These are phyloP conservation scores for Atrina japonica DNA, from an alignment of 2,888 invertebrate genomes.

Conservation along the genomic window DNA sequence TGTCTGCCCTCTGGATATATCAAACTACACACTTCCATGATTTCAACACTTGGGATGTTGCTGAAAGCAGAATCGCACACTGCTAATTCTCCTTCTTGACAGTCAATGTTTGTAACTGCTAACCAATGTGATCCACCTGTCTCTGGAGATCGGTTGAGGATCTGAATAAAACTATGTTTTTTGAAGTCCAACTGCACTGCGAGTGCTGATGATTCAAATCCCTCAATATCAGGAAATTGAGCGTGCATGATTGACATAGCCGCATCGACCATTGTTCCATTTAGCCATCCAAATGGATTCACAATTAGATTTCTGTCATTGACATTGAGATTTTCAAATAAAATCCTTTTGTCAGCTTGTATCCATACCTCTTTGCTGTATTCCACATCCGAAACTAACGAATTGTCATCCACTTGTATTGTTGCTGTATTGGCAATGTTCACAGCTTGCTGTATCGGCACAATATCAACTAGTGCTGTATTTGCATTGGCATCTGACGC, in stretches of 20 bases:
- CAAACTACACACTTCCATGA: too few species aligned
- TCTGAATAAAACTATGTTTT: slow-evolving; percentile 19
- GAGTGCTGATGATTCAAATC: slow-evolving; percentile 1
- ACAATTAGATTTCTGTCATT: not conserved
- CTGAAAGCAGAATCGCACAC: not conserved
- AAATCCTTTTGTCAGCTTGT: not conserved
- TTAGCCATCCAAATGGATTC: slow-evolving; percentile 16
- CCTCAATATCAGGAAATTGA: slow-evolving; percentile 20
- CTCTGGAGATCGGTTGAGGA: slow-evolving; percentile 10
- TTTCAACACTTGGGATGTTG: too few species aligned
- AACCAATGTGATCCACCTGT: slow-evolving; percentile 12
- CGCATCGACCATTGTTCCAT: slow-evolving; percentile 19
- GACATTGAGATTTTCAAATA: slow-evolving; percentile 13
- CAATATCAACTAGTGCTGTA: too few species aligned
- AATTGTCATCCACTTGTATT: too few species aligned
- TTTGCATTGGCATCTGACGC: too few species aligned
- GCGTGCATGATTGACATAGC: slow-evolving; percentile 6
- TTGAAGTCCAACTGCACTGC: slow-evolving; percentile 16
- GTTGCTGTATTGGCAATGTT: too few species aligned
- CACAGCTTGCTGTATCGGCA: too few species aligned
- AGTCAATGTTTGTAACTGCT: slow-evolving; percentile 9
- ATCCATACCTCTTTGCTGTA: slow-evolving; percentile 19
- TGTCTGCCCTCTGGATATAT: not conserved
- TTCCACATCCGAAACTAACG: not conserved
- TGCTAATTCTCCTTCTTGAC: slow-evolving; percentile 6